Evolutionary conservation across 1,140 invertebrate species (phyloP).

Genomic region (Neelides sp.): DNA sequence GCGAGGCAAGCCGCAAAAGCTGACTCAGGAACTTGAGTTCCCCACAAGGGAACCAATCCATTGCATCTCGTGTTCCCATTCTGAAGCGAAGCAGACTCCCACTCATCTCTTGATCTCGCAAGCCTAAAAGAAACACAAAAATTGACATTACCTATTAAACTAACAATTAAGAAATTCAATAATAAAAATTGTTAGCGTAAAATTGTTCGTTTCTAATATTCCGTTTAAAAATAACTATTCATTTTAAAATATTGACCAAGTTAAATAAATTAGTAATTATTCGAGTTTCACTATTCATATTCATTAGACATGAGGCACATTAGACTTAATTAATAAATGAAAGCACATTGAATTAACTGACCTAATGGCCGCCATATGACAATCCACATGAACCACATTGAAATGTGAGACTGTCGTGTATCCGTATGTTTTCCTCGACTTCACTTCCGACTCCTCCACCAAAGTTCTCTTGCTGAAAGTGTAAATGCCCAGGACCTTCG

Average conservation of each 20-base stretch:
- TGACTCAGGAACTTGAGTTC: conserved; percentile 85
- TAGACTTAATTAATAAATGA: conserved; percentile 3
- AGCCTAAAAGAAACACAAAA: conserved; percentile 36
- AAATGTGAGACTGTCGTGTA: conserved; percentile 96
- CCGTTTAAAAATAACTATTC: too few species aligned
- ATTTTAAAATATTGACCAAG: too few species aligned
- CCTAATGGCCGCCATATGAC: conserved; percentile 89
- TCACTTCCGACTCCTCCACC: conserved; percentile 85
- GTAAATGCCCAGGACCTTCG: conserved; percentile 86
- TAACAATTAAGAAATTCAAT: conserved; percentile 1
- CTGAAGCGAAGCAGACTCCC: conserved; percentile 93
- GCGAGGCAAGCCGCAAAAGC: conserved; percentile 88
- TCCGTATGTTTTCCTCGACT: conserved; percentile 53
- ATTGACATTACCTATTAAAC: conserved; percentile 1
- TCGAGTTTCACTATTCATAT: too few species aligned
- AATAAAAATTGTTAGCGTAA: too few species aligned
- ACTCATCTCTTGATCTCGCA: conserved; percentile 72
- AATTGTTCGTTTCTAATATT: too few species aligned
- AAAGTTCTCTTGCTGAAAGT: conserved; percentile 92
- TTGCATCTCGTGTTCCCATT: conserved; percentile 97
- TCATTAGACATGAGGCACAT: not conserved
- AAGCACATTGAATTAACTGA: conserved; percentile 32
- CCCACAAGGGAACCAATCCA: conserved; percentile 88
- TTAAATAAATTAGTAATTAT: too few species aligned
- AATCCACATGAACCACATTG: conserved; percentile 95